Evolutionary conservation across 2,888 invertebrate genomes (phyloP), one percentile per base, ranked within the genome.

Genomic region (Tachina grossa): DNA sequence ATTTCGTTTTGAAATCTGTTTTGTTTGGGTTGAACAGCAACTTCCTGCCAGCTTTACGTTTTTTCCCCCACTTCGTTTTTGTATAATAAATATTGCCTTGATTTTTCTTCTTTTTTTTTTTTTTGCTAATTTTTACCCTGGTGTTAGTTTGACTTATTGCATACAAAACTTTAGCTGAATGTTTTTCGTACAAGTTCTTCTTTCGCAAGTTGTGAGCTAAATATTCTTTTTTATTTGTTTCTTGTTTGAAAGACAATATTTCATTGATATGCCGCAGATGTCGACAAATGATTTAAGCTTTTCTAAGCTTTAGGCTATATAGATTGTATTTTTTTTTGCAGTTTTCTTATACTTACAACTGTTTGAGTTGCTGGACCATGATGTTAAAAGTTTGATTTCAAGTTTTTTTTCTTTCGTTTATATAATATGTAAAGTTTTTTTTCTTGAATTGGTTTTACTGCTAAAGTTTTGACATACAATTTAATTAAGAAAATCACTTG

Each of bases 401-500:
- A 11, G 0, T 16, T 43, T 74, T 49, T 45, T 66, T 61, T 4
- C 11, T 14, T 9, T 47, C 11, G 1, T 8, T 9, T 51, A 41
- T 41, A 39, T 49, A 31, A 31, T 31, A 31, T 31, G 31, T 31
- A 6, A 31, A 31, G 31, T 31, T 31, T 31, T 71, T 69, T 41
- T 68, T 55, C 14, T 51, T 59, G 2, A 31, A 43, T 59, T 10
- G 39, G 53, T 77, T 81, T 82, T 77, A 83, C 74, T 74, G 85
- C 57, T 53, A 83, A 83, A 85, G 75, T 85, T 85, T 83, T 83
- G 85, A 85, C 85, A 83, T 85, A 85, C 85, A 83, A 83, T 85
- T 85, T 85, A 85, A 85, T 85, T 85, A 85, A 83, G 85, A 85
- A 85, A 85, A 85, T 85, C 85, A 85, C 82, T 85, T 85, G 78